phyloP scores from a whole-genome alignment of 2,113 vertebrate genomes.

The Nanorana parkeri region DNA sequence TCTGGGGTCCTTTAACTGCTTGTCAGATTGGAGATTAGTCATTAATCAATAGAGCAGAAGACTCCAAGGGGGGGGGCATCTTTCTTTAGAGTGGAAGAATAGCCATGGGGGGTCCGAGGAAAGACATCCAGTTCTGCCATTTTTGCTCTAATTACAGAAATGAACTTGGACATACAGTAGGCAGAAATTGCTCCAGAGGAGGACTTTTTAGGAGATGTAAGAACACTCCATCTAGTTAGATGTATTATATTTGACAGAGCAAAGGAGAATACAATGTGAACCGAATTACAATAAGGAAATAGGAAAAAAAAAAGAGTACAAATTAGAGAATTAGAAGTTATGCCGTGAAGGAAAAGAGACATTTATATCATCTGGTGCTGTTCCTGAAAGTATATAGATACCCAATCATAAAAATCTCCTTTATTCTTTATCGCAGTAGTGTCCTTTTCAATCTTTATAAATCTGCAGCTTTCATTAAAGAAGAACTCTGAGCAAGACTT shows the following conservation, averaged over 20 bases:
- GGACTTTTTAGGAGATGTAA: not conserved
- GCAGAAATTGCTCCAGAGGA: not conserved
- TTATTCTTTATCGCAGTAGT: too few relatives aligned
- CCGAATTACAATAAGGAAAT: not conserved
- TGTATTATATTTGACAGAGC: slow-evolving; percentile 13
- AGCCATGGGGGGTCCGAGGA: slow-evolving; percentile 17
- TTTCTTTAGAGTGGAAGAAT: slow-evolving; percentile 25
- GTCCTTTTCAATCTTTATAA: too few relatives aligned
- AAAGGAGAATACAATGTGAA: not conserved
- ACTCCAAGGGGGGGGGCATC: slow-evolving; percentile 11
- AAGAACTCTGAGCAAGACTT: too few relatives aligned
- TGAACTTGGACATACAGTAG: slow-evolving; percentile 3
- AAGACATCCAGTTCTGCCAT: slow-evolving; percentile 5
- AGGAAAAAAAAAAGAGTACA: too few relatives aligned
- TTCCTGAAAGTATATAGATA: too few relatives aligned
- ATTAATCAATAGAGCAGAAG: slow-evolving; percentile 53
- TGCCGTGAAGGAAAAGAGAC: too few relatives aligned
- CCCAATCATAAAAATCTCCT: too few relatives aligned
- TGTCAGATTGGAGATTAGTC: slow-evolving; percentile 50
- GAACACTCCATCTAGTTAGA: not conserved
- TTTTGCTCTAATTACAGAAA: slow-evolving; percentile 44
- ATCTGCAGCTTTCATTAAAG: too few relatives aligned
- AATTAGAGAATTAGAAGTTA: not conserved
- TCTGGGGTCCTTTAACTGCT: slow-evolving; percentile 27
- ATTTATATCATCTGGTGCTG: too few relatives aligned